phyloP scores from a whole-genome alignment of 1,140 invertebrate genomes.

The Tachypleus tridentatus region DNA sequence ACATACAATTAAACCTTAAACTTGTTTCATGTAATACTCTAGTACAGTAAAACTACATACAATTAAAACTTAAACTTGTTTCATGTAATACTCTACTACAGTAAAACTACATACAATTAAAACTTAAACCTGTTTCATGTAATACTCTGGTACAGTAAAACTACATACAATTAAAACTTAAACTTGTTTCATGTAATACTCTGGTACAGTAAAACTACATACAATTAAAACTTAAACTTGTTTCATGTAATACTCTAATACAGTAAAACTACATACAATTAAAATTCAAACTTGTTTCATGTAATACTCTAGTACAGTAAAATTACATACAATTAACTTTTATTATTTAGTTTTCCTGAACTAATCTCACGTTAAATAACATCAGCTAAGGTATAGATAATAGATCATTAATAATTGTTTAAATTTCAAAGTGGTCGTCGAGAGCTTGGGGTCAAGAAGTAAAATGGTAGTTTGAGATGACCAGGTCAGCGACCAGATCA shows the following conservation, averaged over 20 bases:
- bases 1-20: slow-evolving; percentile 27
- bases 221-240: neutral
- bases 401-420: too few species aligned
- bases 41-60: neutral
- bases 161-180: neutral
- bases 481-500: neutral
- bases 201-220: neutral
- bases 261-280: neutral
- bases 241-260: neutral
- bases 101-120: neutral
- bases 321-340: too few species aligned
- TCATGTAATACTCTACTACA: neutral
- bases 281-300: neutral
- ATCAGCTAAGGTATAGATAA: too few species aligned
- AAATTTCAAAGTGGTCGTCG: too few species aligned
- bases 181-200: neutral
- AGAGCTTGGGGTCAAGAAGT: too few species aligned
- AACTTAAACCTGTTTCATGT: neutral
- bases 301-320: neutral
- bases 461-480: neutral
- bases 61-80: neutral
- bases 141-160: too few species aligned
- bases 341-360: too few species aligned
- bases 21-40: neutral
- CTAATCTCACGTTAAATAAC: too few species aligned